A percentile compares a stretch with the other conserved stretches of the same genome.
These are phyloP conservation scores for Uloborus plumipes DNA, from an alignment of 2,888 invertebrate species.

Conservation along the genomic window DNA sequence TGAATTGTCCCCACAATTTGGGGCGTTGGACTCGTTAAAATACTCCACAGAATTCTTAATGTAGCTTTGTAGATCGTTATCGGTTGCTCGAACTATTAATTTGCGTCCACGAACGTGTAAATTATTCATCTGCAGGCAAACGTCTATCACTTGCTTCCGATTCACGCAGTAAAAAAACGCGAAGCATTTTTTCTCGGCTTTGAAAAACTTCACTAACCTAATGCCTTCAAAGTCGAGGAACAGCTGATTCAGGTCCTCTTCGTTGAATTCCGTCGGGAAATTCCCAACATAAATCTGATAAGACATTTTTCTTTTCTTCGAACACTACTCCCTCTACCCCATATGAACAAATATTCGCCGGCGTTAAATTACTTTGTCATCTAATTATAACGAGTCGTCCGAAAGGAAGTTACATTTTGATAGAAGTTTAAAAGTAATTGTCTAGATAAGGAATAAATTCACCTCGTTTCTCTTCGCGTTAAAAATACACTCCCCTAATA, in stretches of 20 bases:
- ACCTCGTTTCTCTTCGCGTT: too few species aligned
- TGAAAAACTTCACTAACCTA: conserved; percentile 3
- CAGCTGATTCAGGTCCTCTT: conserved; percentile 19
- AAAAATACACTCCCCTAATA: too few species aligned
- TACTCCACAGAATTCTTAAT: not conserved
- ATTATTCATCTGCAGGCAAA: conserved; percentile 15
- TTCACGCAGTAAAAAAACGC: conserved; percentile 20
- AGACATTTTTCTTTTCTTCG: conserved; percentile 5
- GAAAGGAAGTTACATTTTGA: too few species aligned
- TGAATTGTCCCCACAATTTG: not conserved
- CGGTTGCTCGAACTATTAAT: conserved; percentile 34
- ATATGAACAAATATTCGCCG: too few species aligned
- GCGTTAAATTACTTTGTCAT: too few species aligned
- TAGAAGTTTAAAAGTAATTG: too few species aligned
- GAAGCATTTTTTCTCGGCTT: conserved; percentile 22
- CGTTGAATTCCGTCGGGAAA: conserved; percentile 2
- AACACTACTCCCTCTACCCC: not conserved
- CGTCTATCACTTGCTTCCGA: conserved; percentile 24
- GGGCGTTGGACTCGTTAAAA: not conserved
- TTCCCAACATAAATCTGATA: conserved; percentile 41
- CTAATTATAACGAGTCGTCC: too few species aligned
- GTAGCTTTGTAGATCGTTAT: conserved; percentile 19
- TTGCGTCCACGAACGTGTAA: conserved; percentile 27
- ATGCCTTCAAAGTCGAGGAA: conserved; percentile 44
- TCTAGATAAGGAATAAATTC: too few species aligned